Percentiles rank a stretch among this genome's conserved stretches.
phyloP scores from a whole-genome alignment of 2,797 vertebrate genomes.

The Clangula hyemalis region DNA sequence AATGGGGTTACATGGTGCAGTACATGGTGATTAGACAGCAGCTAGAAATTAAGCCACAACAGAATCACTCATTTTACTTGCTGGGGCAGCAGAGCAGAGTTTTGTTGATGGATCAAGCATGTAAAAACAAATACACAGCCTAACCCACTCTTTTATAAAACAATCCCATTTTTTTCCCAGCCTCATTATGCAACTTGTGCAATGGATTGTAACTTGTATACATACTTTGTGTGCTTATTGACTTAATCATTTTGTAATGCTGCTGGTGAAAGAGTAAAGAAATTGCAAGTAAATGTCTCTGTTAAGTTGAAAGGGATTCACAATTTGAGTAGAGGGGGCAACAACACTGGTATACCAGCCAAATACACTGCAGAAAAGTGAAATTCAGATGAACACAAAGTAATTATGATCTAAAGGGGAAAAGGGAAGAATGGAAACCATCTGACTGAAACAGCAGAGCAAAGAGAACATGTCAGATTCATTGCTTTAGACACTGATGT shows the following conservation, averaged over 20 bases:
- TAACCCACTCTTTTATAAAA: neutral
- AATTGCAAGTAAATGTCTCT: neutral
- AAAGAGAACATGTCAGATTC: neutral
- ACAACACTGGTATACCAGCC: neutral
- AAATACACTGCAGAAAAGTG: neutral
- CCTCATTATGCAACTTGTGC: slow-evolving; percentile 15
- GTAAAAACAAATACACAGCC: slow-evolving; percentile 23
- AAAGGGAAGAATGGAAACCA: neutral
- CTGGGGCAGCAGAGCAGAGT: neutral
- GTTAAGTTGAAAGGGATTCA: neutral
- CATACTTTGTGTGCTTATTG: neutral
- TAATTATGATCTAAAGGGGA: neutral
- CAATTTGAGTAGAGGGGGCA: neutral
- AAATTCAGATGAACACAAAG: neutral
- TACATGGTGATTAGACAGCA: neutral
- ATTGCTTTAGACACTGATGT: neutral
- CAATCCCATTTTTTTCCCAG: neutral
- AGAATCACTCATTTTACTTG: neutral
- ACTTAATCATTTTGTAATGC: slow-evolving; percentile 29
- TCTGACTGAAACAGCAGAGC: neutral
- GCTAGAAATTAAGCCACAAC: neutral
- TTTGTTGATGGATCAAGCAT: slow-evolving; percentile 6
- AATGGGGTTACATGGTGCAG: neutral
- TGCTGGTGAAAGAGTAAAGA: slow-evolving; percentile 27
- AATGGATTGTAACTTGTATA: slow-evolving; percentile 31